Conservation (phyloP, 2,888 invertebrate species). For the Ethmia dodecea region DNA sequence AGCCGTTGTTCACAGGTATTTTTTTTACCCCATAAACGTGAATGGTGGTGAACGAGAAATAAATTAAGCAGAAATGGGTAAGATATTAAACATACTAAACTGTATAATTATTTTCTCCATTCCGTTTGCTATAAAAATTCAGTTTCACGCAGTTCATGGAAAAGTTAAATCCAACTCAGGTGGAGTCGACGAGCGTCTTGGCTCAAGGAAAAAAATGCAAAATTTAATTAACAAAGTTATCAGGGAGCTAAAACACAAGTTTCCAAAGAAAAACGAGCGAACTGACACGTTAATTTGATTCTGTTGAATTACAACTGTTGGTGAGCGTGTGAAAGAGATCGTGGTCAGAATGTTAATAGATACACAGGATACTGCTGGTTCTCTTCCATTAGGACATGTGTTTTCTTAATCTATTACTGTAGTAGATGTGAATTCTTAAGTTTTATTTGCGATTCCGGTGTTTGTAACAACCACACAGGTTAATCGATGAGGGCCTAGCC, state of each 20-base stretch:
- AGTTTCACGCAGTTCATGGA: conserved; percentile 36
- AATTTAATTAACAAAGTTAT: conserved; percentile 76
- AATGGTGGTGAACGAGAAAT: too few species aligned
- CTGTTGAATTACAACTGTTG: conserved; percentile 60
- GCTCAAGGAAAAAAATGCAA: conserved; percentile 49
- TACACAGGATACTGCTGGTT: neutral
- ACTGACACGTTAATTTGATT: conserved; percentile 72
- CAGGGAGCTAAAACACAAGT: conserved; percentile 70
- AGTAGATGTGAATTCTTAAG: too few species aligned
- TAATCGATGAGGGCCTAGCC: too few species aligned
- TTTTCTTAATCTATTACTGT: too few species aligned
- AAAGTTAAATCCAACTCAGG: conserved; percentile 48
- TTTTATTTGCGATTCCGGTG: too few species aligned
- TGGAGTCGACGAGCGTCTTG: conserved; percentile 33
- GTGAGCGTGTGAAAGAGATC: conserved; percentile 50
- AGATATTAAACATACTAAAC: too few species aligned
- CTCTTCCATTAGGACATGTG: conserved; percentile 1
- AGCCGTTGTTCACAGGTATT: too few species aligned
- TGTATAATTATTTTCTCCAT: too few species aligned
- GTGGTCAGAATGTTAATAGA: conserved; percentile 45
- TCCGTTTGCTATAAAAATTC: too few species aligned
- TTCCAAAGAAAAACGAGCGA: conserved; percentile 69
- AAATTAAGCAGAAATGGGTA: too few species aligned
- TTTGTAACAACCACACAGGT: too few species aligned
- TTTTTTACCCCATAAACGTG: too few species aligned